phyloP scores from a whole-genome alignment of 2,797 vertebrate species.

The Gorsachius magnificus region DNA sequence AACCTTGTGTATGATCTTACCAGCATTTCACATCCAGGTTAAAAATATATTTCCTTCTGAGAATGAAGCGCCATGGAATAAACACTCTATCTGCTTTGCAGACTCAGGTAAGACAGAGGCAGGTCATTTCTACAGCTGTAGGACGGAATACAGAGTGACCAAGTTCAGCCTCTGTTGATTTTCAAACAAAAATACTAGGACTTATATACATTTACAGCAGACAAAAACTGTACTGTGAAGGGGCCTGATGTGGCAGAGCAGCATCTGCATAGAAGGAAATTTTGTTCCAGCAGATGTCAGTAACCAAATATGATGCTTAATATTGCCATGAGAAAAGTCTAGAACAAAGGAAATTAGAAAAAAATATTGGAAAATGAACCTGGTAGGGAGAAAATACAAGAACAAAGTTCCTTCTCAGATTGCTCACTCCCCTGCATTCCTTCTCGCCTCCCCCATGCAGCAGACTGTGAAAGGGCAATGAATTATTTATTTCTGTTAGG shows the following conservation, averaged over 20 bases:
- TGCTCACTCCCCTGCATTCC: neutral
- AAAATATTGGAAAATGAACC: neutral
- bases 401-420: neutral
- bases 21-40: neutral
- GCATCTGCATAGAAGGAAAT: neutral
- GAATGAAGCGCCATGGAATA: fast-evolving
- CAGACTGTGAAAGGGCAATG: neutral
- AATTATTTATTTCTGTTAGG: neutral
- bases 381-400: neutral
- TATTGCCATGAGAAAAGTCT: neutral
- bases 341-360: neutral
- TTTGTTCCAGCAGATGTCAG: neutral
- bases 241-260: neutral
- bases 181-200: neutral
- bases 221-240: neutral
- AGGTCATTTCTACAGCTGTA: neutral
- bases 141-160: neutral
- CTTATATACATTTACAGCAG: neutral
- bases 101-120: neutral
- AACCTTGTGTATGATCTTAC: neutral
- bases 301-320: neutral
- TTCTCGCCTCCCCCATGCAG: fast-evolving
- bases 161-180: neutral
- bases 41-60: neutral
- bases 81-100: neutral